phyloP scores from a whole-genome alignment of 2,797 vertebrate species.

The Apogon hyalosoma region DNA sequence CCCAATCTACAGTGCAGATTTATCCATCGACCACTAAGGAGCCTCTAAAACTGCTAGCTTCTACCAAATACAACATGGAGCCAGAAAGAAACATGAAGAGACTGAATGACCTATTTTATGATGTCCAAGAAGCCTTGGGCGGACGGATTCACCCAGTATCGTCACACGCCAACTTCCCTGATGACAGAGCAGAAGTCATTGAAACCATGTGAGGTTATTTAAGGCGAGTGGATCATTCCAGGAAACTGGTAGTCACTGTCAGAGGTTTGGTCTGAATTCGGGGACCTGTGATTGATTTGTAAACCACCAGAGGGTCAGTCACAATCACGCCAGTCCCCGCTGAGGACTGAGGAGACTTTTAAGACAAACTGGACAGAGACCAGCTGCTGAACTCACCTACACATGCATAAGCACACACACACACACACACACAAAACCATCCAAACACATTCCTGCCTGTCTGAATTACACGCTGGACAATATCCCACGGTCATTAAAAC shows the following conservation, averaged over 20 bases:
- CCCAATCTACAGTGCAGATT: conserved; percentile 34
- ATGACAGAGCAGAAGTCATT: conserved; percentile 78
- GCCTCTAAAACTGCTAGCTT: conserved; percentile 31
- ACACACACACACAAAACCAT: conserved; percentile 25
- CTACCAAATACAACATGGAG: conserved; percentile 38
- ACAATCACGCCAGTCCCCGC: conserved; percentile 52
- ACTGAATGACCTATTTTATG: conserved; percentile 62
- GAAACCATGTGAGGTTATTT: conserved; percentile 76
- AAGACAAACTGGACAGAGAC: conserved; percentile 40
- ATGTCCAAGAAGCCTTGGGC: conserved; percentile 59
- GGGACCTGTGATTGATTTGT: conserved; percentile 75
- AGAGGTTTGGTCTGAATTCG: conserved; percentile 59
- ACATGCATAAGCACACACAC: conserved; percentile 23
- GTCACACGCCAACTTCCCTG: conserved; percentile 65
- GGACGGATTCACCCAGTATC: conserved; percentile 62
- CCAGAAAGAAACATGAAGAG: conserved; percentile 44
- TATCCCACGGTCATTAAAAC: conserved; percentile 77
- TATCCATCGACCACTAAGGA: conserved; percentile 62
- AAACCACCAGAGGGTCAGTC: conserved; percentile 68
- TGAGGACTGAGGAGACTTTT: conserved; percentile 33
- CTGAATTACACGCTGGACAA: conserved; percentile 79
- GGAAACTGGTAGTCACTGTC: conserved; percentile 78
- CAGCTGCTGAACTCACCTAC: conserved; percentile 47
- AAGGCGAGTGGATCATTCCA: conserved; percentile 68
- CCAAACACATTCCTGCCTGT: conserved; percentile 74